These are phyloP conservation scores for Ia io DNA, from an alignment of 2,113 vertebrate genomes.

Conservation along the genomic window DNA sequence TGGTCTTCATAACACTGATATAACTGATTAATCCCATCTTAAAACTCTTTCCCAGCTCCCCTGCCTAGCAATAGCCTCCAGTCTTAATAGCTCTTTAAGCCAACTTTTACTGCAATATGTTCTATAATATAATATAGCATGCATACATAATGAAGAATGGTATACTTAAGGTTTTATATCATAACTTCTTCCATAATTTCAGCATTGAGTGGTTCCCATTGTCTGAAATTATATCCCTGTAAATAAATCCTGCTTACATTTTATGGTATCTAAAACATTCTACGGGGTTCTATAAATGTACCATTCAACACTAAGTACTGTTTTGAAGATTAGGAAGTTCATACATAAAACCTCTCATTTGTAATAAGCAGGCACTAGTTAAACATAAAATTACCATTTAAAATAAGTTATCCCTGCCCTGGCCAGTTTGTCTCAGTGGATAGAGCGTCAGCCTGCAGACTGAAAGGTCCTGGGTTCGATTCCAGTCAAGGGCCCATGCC, in stretches of 20 bases:
- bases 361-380: neutral
- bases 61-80: neutral
- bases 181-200: neutral
- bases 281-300: neutral
- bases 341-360: neutral
- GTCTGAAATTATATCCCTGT: neutral
- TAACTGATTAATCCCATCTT: neutral
- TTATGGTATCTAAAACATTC: neutral
- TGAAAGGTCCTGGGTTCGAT: too few relatives aligned
- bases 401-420: neutral
- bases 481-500: too few relatives aligned
- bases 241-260: neutral
- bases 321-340: neutral
- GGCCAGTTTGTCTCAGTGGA: too few relatives aligned
- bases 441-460: too few relatives aligned
- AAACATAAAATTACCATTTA: neutral
- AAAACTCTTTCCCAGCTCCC: neutral
- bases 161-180: neutral
- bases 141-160: neutral
- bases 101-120: neutral
- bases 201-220: neutral
- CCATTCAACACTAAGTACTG: neutral
- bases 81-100: neutral
- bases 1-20: neutral
- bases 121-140: neutral